Base-by-base conservation (phyloP, 2,113 vertebrate genomes). In the Aspiorhynchus laticeps region DNA sequence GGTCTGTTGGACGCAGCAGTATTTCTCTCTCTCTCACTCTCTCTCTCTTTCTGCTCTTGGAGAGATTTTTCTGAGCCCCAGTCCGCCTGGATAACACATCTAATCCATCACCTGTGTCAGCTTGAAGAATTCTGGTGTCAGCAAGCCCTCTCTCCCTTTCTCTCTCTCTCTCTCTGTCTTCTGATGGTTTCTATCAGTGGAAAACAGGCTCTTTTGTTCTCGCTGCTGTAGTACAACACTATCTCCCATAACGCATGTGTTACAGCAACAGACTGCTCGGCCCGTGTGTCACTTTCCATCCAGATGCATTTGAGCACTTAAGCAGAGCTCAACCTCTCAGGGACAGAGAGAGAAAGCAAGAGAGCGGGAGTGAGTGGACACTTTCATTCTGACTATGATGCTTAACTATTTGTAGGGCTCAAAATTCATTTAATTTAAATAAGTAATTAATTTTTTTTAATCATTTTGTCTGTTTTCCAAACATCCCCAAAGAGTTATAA, bases 41-140 rank as follows among this genome's bases (percentile, higher is more conserved):
- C 80, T 88, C 48, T 83, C 87, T 80, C 87, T 89, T 71, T 88
- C 82, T 77, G 33, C 67, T 87, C 90, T 87, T 85, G 51, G 65
- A 74, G 86, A 76, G 91, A 69, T 80, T 87, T 85, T 82, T 92
- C 63, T 81, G 88, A 90, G 91, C 81, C 90, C 90, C 90, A 90
- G 92, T 95, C 92, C 59, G 89, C 91, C 89, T 93, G 91, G 91
- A 93, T 95, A 94, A 93, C 90, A 82, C 93, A 91, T 93, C 94
- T 95, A 94, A 95, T 94, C 93, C 93, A 94, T 94, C 94, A 94
- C 92, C 80, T 41, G 85, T 92, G 92, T 93, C 94, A 93, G 90
- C 85, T 90, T 92, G 93, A 93, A 93, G 92, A 91, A 93, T 92
- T 93, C 90, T 84, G 88, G 90, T 93, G 94, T 94, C 92, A 92